Base-by-base conservation (phyloP, 2,888 invertebrate genomes). In the Cerastis leucographa region DNA sequence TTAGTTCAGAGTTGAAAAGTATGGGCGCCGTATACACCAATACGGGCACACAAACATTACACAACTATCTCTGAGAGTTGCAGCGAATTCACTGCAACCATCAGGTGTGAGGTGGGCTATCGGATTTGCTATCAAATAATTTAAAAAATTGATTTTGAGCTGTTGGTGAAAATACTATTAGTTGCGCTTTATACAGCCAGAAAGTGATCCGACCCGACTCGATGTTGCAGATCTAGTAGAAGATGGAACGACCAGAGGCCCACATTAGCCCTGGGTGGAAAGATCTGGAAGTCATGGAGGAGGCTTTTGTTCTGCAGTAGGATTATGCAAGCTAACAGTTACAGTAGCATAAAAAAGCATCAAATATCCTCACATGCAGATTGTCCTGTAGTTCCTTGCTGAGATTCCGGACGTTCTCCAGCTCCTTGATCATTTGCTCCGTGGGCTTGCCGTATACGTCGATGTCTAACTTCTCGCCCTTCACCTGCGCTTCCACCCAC, bases 371-470 rank as follows among this genome's bases (percentile, higher is more conserved):
- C 64, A 96, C 96, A 19, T 93, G 92, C 40, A 96, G 86, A 65
- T 95, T 96, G 17, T 94, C 94, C 88, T 96, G 96, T 19, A 96
- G 80, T 74, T 96, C 96, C 74, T 93, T 92, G 88, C 96, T 96
- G 6, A 96, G 78, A 46, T 90, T 94, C 70, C 96, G 91, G 29
- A 96, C 92, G 17, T 94, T 94, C 82, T 96, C 95, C 73, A 96
- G 76, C n/a, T 96, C 95, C 14, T 89, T 87, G 0, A 96, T 79
- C 86, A 95, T 95, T 81, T 94, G 91, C 65, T 93, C 93, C 0
- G 91, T 86, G 0, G 96, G 94, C 49, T 95, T 94, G 0, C 96
- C 96, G 70, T 96, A 96, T 2, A 96, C 93, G 68, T 96, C 95
- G 0, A 94, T 85, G 0, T 93, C 91, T 0, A 89, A 67, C 76